Base-by-base conservation (phyloP, 2,888 invertebrate species). In the Rapana venosa region DNA sequence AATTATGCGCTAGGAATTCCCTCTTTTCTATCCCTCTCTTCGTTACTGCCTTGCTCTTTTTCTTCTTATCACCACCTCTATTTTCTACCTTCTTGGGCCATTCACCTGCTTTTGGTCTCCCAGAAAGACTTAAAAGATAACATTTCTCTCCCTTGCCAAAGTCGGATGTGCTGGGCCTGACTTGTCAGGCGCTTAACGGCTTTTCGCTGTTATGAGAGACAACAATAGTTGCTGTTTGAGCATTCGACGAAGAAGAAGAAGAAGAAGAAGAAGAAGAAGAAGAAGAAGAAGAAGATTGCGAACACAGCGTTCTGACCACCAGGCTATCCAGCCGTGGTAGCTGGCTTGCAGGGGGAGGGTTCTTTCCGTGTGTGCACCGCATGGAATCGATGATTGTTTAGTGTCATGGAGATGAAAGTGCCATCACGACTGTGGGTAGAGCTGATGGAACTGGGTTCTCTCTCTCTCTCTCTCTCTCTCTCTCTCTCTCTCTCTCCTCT, bases 391-490 rank as follows among this genome's bases (percentile, higher is more conserved):
- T 74, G 74, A 5, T n/a, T 11, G 74, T n/a, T 74, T 74, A 74
- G n/a, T 74, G 74, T n/a, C 70, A 74, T 74, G n/a, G 74, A 11
- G 74, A 74, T n/a, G n/a, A n/a, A n/a, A 74, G 74, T 74, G 74
- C n/a, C 70, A 74, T 74, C 74, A 74, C 74, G 22, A 15, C 61
- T 20, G 17, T 61, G 15, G n/a, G 26, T 13, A 5, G n/a, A 22
- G 74, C 5, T 74, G 74, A 74, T n/a, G n/a, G 74, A 26, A 22
- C 13, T 8, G 26, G 11, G 74, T 22, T 13, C 13, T n/a, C n/a
- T 22, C 0, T 74, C 11, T 74, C n/a, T 22, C 6, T 70, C 26
- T 6, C 70, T 26, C 15, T 20, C 70, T 22, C 26, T 20, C 22
- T 70, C 26, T 22, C 70, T 22, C 22, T 8, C 26, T 0, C 6